Percentiles rank a stretch among this genome's conserved stretches.
These are phyloP conservation scores for Menidia menidia DNA, from an alignment of 2,797 vertebrate genomes.

Conservation along the genomic window DNA sequence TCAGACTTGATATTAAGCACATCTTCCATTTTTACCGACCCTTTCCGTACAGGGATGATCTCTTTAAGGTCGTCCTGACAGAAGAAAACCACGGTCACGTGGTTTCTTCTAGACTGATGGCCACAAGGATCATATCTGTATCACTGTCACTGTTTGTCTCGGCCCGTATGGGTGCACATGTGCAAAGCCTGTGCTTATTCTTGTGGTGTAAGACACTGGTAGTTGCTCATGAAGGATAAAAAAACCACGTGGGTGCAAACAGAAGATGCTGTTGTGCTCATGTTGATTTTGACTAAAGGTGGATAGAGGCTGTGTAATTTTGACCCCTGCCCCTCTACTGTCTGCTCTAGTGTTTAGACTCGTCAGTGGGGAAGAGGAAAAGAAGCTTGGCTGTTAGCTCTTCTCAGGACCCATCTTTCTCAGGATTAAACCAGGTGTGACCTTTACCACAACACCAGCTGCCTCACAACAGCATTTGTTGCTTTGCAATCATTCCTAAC, in stretches of 20 bases:
- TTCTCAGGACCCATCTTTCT: conserved; percentile 99
- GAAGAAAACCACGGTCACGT: conserved; percentile 38
- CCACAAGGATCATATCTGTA: conserved; percentile 63
- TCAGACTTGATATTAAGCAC: neutral
- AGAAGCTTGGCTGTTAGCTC: conserved; percentile 99
- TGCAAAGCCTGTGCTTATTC: conserved; percentile 13
- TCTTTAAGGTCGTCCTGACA: conserved; percentile 40
- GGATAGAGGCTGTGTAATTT: conserved; percentile 82
- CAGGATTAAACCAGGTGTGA: conserved; percentile 99
- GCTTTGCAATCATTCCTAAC: conserved; percentile 74
- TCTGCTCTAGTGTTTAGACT: conserved; percentile 99
- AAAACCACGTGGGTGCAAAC: conserved; percentile 59
- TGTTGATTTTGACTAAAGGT: conserved; percentile 75
- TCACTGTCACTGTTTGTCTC: conserved; percentile 30
- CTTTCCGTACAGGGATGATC: conserved; percentile 49
- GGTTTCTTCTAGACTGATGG: conserved; percentile 54
- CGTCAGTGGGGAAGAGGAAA: conserved; percentile 99
- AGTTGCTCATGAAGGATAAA: conserved; percentile 39
- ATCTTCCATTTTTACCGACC: neutral
- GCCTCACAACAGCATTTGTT: conserved; percentile 88
- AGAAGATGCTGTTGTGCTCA: conserved; percentile 74
- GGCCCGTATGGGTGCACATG: conserved; percentile 14
- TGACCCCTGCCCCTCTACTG: conserved; percentile 99
- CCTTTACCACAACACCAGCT: conserved; percentile 87
- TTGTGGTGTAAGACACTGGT: conserved; percentile 38